A percentile compares a stretch with the other conserved stretches of the same genome.
These are phyloP conservation scores for Syrphus vitripennis DNA, from an alignment of 2,888 invertebrate genomes.

Conservation along the genomic window DNA sequence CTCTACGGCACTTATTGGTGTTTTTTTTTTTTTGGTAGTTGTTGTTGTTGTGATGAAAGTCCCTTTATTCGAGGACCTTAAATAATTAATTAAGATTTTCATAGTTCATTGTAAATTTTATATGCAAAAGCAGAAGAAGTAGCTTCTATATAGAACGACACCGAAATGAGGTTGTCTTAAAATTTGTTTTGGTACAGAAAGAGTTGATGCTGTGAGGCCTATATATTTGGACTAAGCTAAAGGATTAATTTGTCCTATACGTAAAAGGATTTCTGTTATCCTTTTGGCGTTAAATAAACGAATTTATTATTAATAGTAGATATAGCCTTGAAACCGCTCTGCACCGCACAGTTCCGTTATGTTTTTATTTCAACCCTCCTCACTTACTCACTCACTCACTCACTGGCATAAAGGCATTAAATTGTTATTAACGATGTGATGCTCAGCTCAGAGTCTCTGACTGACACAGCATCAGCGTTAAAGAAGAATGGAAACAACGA, in stretches of 20 bases:
- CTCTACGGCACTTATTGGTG: neutral
- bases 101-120: conserved; percentile 48
- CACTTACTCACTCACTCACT: neutral
- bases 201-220: neutral
- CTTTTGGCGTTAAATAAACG: conserved; percentile 35
- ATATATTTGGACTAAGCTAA: conserved; percentile 32
- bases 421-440: conserved; percentile 62
- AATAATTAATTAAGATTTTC: conserved; percentile 66
- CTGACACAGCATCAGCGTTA: neutral
- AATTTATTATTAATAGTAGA: conserved; percentile 60
- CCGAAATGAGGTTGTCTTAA: neutral
- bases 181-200: neutral
- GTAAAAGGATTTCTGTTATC: conserved; percentile 53
- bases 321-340: neutral
- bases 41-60: conserved; percentile 23
- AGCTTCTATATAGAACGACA: neutral
- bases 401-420: conserved; percentile 32
- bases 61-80: conserved; percentile 50
- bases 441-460: neutral
- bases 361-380: neutral
- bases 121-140: neutral
- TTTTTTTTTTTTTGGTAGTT: neutral
- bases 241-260: conserved; percentile 61
- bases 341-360: neutral
- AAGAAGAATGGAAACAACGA: neutral